Evolutionary conservation across 1,140 invertebrate genomes (phyloP), one percentile per base, ranked within the genome.

Genomic region (Stenopsyche tienmushanensis): DNA sequence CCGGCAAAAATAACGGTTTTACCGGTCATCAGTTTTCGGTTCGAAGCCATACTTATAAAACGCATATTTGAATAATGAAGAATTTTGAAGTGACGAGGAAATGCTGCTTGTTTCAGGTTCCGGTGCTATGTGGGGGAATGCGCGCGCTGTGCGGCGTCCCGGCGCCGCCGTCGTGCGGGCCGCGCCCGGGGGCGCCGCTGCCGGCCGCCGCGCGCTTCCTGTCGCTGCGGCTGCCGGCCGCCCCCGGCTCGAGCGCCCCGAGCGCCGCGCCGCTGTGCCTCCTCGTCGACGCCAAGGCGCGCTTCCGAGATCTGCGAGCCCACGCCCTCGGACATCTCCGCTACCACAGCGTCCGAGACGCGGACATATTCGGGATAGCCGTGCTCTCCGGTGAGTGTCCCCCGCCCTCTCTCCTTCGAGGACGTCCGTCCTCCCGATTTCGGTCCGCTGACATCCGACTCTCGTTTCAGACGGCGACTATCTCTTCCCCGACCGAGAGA

Each of bases 401-500:
- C 17, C n/a, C 20, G 13, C 29, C 29, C 29, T 34, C 29, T 34
- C 29, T 13, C 29, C 29, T 34, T n/a, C n/a, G n/a, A 34, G 29
- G 13, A 34, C 13, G 29, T 34, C 29, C 29, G 29, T 34, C 29
- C 13, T 34, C 29, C 13, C 5, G 5, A 7, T 34, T 34, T 34
- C 5, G 13, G 29, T n/a, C n/a, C n/a, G n/a, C n/a, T 34, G 13
- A 34, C 29, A 5, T 20, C 23, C 49, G 18, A 52, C 25, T 52
- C 39, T 50, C 73, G 72, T 89, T 90, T 26, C 84, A 96, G 94
- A 94, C 85, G 91, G 91, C 77, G 94, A 97, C 83, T 96, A 94
- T 80, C 85, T 96, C 63, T 98, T 98, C 81, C 87, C 95, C 74
- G 93, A 96, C 77, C 88, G 89, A 72, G 94, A 96, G 75, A 93